Evolutionary conservation across 2,888 invertebrate genomes (phyloP).

Genomic region (Pegoplata infirma): DNA sequence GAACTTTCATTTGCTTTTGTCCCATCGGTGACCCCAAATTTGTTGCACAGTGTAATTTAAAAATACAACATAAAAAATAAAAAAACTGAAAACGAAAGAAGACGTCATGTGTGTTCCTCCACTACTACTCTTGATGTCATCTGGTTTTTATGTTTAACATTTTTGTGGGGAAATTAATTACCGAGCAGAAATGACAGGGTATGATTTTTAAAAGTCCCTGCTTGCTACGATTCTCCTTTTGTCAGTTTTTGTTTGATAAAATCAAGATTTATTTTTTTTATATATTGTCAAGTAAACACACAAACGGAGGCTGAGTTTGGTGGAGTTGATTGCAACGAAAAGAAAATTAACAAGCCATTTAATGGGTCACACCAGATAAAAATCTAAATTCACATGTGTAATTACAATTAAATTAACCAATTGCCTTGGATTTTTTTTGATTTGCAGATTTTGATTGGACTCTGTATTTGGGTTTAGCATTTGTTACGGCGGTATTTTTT

Average conservation of each 20-base stretch:
- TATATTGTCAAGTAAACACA: no score
- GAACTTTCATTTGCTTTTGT: no score
- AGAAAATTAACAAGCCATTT: slow-evolving; percentile 58
- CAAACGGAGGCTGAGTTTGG: neutral
- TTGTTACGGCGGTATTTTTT: slow-evolving; percentile 75
- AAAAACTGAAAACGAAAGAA: slow-evolving; percentile 38
- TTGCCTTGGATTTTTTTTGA: neutral
- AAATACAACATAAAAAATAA: neutral
- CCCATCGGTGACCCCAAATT: no score
- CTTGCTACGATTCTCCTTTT: slow-evolving; percentile 29
- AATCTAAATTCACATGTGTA: slow-evolving; percentile 45
- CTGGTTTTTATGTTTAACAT: slow-evolving; percentile 60
- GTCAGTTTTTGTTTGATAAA: slow-evolving; percentile 39
- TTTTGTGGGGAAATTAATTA: slow-evolving; percentile 63
- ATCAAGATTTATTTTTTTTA: slow-evolving; percentile 42
- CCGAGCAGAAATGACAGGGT: slow-evolving; percentile 57
- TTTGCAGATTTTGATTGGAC: slow-evolving; percentile 77
- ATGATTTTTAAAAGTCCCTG: slow-evolving; percentile 32
- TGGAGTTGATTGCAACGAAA: slow-evolving; percentile 6
- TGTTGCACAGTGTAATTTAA: slow-evolving; percentile 28
- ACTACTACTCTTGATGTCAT: slow-evolving; percentile 53
- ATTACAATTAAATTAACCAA: slow-evolving; percentile 54
- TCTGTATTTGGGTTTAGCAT: slow-evolving; percentile 77
- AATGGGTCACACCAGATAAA: slow-evolving; percentile 59
- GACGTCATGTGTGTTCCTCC: slow-evolving; percentile 60